Evolutionary conservation across 2,888 invertebrate species (phyloP).

Genomic region (Lasioglossum villosulum): DNA sequence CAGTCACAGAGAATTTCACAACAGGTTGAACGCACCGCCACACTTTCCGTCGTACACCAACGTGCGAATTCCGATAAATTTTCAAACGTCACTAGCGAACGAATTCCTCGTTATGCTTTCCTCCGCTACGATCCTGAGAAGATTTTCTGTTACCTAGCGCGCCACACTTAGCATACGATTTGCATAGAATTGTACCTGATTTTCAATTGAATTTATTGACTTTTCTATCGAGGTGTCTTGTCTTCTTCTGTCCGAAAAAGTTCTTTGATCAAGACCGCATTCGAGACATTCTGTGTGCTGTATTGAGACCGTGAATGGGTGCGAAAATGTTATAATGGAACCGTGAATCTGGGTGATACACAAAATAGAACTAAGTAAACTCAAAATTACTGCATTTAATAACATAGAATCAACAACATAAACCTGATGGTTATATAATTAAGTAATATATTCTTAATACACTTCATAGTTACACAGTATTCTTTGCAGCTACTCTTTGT

Average conservation of each 20-base stretch:
- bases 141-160: not conserved
- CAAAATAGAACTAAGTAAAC: not conserved
- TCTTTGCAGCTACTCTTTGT: not conserved
- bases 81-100: slow-evolving; percentile 33
- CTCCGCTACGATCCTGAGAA: slow-evolving; percentile 16
- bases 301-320: not conserved
- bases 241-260: not conserved
- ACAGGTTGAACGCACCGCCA: slow-evolving; percentile 50
- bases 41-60: slow-evolving; percentile 54
- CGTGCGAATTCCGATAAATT: slow-evolving; percentile 54
- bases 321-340: not conserved
- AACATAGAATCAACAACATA: not conserved
- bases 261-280: not conserved
- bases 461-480: not conserved
- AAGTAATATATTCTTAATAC: no score
- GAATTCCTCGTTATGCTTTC: slow-evolving; percentile 55
- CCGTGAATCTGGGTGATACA: not conserved
- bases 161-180: slow-evolving; percentile 1
- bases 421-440: no score
- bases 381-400: not conserved
- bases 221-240: not conserved
- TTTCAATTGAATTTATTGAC: not conserved
- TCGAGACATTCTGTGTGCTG: not conserved
- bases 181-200: not conserved
- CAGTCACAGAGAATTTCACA: slow-evolving; percentile 56